Evolutionary conservation across 30 jellyfish, hydroid and myxozoan genomes (phyloP), one percentile per base, ranked within the genome.

Genomic region (Aurelia coerulea): DNA sequence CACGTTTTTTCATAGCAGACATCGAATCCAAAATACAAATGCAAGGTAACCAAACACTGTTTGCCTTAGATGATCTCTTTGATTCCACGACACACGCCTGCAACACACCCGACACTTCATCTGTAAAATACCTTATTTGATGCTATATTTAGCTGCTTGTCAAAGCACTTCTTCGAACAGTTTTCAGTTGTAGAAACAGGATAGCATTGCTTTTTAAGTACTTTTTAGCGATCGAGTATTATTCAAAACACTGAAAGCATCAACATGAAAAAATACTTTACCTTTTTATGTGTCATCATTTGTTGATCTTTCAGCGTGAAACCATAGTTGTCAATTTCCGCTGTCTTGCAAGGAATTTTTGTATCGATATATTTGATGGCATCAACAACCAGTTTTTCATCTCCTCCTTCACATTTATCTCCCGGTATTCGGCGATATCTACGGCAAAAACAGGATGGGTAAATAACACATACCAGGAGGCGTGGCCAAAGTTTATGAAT

Each of bases 381-480:
- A 12, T 35, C 52, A 37, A 17, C 54, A 33, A 84, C 82, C 46
- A 84, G 83, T 35, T 50, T 5, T 1, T 86, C 89, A 17, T 67
- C 68, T 59, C 88, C 90, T 8, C 92, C 80, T 58, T 76, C 64
- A 42, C 98, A 93, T 37, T 56, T 62, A 52, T 93, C 97, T n/a
- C 98, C 98, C 5, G 98, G 98, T 46, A 93, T 69, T 51, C 97
- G 92, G 31, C 98, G 97, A 74, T 85, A 93, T 50, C 98, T 93
- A 67, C 10, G 56, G 56, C 1, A 1, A 46, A 9, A 46, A 46
- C 56, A 6, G 12, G 56, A 46, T 9, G 56, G 8, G 56, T 4
- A 13, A 46, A 46, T 23, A 46, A 46, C 12, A 9, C 13, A 46
- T 6, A 9, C 0, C 51, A 39, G 10, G 51, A 1, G 51, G 51